Percentiles rank a stretch among this genome's conserved stretches.
These are phyloP conservation scores for Drosophila ustulata DNA, from an alignment of 2,888 invertebrate species.

Conservation along the genomic window DNA sequence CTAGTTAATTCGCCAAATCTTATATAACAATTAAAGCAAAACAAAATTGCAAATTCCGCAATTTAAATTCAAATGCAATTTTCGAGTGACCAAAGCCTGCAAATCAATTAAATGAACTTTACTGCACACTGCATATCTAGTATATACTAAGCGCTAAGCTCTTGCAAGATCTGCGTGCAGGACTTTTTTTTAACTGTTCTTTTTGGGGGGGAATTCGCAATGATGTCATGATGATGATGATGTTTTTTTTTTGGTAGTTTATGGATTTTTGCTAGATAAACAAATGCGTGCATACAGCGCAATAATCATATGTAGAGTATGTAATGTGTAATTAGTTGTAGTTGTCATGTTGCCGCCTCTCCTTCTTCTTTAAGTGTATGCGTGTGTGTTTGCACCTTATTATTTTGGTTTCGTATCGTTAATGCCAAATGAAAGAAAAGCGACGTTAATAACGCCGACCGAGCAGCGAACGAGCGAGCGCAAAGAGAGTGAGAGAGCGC, in stretches of 20 bases:
- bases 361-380: constrained; percentile 9
- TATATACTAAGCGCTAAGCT: constrained; percentile 2
- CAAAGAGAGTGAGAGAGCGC: constrained; percentile 21
- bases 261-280: constrained; percentile 18
- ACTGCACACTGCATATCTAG: constrained; percentile 2
- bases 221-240: constrained; percentile 24
- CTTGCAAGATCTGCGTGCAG: constrained; percentile 5
- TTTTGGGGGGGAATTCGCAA: neutral
- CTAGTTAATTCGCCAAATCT: neutral
- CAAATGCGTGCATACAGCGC: neutral
- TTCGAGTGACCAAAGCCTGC: neutral
- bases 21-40: constrained; percentile 8
- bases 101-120: too few relatives aligned
- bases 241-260: constrained; percentile 16
- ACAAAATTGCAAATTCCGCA: neutral
- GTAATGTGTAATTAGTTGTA: constrained; percentile 23
- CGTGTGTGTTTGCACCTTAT: constrained; percentile 34
- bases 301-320: neutral
- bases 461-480: constrained; percentile 4
- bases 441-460: constrained; percentile 54
- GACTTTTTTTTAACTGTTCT: neutral
- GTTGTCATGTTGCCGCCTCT: constrained; percentile 21
- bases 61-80: neutral
- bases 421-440: constrained; percentile 64
- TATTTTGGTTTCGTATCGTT: constrained; percentile 53